These are phyloP conservation scores for Synanthedon vespiformis DNA, from an alignment of 2,888 invertebrate genomes.

Conservation along the genomic window DNA sequence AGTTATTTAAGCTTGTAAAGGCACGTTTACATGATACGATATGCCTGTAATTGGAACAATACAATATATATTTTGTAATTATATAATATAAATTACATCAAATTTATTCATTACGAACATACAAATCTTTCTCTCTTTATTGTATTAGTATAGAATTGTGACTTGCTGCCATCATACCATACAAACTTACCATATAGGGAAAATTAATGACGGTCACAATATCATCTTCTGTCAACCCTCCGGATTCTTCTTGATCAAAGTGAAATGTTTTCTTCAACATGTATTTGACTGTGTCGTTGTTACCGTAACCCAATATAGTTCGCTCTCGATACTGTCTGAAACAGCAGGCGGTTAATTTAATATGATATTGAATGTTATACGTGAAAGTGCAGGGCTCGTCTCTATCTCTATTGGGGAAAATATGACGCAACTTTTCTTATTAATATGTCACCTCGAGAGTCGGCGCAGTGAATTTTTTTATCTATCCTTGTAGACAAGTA, in stretches of 20 bases:
- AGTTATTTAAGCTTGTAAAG: too few relatives aligned
- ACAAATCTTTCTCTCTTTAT: too few relatives aligned
- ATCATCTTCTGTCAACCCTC: constrained; percentile 53
- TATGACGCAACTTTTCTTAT: neutral
- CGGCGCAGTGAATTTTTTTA: too few relatives aligned
- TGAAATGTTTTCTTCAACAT: constrained; percentile 56
- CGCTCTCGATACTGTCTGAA: constrained; percentile 56
- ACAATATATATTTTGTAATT: too few relatives aligned
- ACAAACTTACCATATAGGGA: constrained; percentile 69
- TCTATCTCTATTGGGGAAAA: too few relatives aligned
- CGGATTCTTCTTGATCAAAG: constrained; percentile 64
- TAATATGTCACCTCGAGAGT: neutral
- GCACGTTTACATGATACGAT: too few relatives aligned
- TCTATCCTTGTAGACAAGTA: too few relatives aligned
- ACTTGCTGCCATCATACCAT: neutral
- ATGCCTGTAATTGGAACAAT: too few relatives aligned
- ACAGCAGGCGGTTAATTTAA: constrained; percentile 6
- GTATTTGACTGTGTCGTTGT: constrained; percentile 67
- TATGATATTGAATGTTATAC: neutral
- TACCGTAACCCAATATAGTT: constrained; percentile 47
- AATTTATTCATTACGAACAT: too few relatives aligned
- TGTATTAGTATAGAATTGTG: too few relatives aligned
- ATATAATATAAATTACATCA: too few relatives aligned
- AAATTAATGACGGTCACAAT: constrained; percentile 68
- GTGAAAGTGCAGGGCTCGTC: too few relatives aligned